These are phyloP conservation scores for Ictidomys tridecemlineatus DNA, from an alignment of 2,113 vertebrate genomes.

Conservation along the genomic window DNA sequence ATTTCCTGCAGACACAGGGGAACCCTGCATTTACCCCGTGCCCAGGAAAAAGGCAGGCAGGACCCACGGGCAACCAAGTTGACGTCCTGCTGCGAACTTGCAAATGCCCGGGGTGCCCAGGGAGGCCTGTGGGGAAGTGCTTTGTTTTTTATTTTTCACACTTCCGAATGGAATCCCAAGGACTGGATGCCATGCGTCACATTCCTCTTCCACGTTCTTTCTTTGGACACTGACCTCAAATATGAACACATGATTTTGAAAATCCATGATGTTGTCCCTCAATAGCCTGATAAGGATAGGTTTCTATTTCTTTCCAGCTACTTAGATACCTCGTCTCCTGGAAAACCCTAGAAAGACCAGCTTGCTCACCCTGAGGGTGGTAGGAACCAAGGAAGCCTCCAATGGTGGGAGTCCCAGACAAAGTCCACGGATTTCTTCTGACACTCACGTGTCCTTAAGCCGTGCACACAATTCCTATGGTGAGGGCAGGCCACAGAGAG, in stretches of 20 bases:
- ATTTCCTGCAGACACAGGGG: conserved; percentile 31
- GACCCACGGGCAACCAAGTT: background rate
- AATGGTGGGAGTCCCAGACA: fast-evolving
- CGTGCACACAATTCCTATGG: background rate
- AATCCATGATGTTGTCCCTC: background rate
- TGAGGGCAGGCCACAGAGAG: background rate
- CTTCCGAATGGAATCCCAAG: background rate
- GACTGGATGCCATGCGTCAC: too few species aligned
- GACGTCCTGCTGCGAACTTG: background rate
- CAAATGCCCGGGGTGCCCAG: background rate
- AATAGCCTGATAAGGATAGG: background rate
- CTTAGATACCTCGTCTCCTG: background rate
- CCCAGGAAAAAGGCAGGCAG: background rate
- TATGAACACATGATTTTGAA: background rate
- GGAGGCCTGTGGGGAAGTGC: background rate
- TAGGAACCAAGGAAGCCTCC: background rate
- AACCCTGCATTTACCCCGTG: conserved; percentile 21
- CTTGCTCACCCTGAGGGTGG: background rate
- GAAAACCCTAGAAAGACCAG: background rate
- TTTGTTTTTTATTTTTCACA: background rate
- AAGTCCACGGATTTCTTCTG: background rate
- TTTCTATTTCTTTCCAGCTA: conserved; percentile 49
- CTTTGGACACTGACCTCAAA: conserved; percentile 6
- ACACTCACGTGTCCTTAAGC: background rate
- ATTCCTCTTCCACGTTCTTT: background rate